Percentiles rank a stretch among this genome's conserved stretches.
Evolutionary conservation across 1,140 invertebrate genomes (phyloP).

Genomic region (Muscidifurax raptorellus): DNA sequence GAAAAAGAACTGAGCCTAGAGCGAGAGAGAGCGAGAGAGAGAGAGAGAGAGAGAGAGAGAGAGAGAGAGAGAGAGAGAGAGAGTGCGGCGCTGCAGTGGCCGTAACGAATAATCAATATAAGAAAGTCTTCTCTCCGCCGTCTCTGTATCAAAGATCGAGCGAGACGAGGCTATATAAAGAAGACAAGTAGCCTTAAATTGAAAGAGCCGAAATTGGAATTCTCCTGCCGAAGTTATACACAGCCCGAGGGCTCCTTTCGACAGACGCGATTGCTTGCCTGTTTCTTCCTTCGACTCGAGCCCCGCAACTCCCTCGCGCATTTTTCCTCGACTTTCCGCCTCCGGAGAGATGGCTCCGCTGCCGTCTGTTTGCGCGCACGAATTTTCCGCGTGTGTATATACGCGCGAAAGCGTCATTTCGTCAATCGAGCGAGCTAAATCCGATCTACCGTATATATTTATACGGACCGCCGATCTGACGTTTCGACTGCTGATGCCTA

Average conservation of each 20-base stretch:
- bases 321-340: background rate
- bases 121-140: conserved; percentile 10
- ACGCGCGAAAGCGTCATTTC: background rate
- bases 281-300: background rate
- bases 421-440: background rate
- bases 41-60: too few species aligned
- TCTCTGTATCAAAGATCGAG: conserved; percentile 7
- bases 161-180: conserved; percentile 27
- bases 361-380: background rate
- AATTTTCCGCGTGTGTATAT: too few species aligned
- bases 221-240: conserved; percentile 66
- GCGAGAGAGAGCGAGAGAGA: background rate
- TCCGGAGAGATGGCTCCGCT: background rate
- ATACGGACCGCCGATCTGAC: background rate
- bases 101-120: conserved; percentile 22
- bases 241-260: conserved; percentile 57
- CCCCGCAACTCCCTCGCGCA: background rate
- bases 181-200: conserved; percentile 70
- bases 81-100: too few species aligned
- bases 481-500: background rate
- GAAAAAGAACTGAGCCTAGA: conserved; percentile 30
- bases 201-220: conserved; percentile 69
- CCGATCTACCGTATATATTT: background rate
- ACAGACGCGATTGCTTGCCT: conserved; percentile 56
- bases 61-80: too few species aligned